Conservation (phyloP, 37 sponge, comb jelly and placozoan species). For the Hormiphora californensis region DNA sequence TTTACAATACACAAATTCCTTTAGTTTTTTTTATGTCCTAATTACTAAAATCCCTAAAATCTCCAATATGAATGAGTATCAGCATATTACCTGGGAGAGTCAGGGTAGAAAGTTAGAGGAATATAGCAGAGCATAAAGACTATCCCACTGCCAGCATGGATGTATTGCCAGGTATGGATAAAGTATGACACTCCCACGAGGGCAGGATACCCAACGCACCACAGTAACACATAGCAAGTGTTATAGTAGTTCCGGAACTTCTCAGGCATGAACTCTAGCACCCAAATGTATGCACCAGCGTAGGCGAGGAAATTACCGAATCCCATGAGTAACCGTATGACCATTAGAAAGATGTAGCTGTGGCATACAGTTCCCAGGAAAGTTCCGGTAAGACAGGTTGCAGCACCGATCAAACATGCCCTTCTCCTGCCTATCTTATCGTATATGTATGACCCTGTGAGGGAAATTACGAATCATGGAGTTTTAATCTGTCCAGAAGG, state of each 20-base stretch:
- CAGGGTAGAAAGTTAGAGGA: neutral
- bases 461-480: too few species aligned
- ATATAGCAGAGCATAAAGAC: neutral
- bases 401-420: neutral
- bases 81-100: neutral
- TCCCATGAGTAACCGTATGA: neutral
- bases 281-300: neutral
- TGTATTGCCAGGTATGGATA: neutral
- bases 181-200: neutral
- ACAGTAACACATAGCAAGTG: neutral
- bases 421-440: neutral
- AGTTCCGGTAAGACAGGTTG: neutral
- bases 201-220: neutral
- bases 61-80: neutral
- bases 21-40: neutral
- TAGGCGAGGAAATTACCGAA: neutral
- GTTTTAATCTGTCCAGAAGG: too few species aligned
- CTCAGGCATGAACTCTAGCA: neutral
- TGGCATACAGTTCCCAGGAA: neutral
- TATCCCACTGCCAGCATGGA: neutral
- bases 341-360: neutral
- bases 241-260: neutral
- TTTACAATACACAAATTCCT: neutral
- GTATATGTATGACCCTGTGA: neutral
- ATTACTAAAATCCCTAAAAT: neutral